Conservation (phyloP, 2,888 invertebrate genomes). For the Liodrosophila aerea region DNA sequence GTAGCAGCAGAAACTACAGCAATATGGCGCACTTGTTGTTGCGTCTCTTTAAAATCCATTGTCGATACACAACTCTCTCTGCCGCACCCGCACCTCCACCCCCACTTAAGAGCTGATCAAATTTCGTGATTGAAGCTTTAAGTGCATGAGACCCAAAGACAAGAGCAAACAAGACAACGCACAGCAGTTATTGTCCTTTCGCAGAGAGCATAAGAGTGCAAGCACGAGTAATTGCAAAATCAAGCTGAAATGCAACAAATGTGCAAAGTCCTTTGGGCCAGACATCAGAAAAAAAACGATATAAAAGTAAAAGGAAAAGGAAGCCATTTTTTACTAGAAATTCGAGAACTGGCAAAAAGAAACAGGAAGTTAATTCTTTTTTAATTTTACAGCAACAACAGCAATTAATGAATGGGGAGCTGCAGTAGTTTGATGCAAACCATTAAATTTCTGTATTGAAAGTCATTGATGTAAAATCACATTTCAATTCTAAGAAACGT, state of each 20-base stretch:
- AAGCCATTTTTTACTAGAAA: constrained; percentile 45
- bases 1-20: constrained; percentile 6
- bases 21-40: constrained; percentile 60
- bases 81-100: not conserved
- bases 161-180: constrained; percentile 19
- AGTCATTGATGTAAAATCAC: too few relatives aligned
- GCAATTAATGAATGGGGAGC: not conserved
- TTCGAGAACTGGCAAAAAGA: too few relatives aligned
- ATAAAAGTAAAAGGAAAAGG: constrained; percentile 20
- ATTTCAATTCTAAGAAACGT: too few relatives aligned
- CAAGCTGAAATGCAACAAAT: constrained; percentile 60
- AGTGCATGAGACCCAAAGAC: constrained; percentile 45
- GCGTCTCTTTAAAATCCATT: constrained; percentile 32
- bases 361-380: constrained; percentile 48
- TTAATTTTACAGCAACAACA: constrained; percentile 13
- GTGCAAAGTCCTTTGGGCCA: constrained; percentile 21
- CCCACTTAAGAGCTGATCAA: constrained; percentile 68
- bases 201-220: not conserved
- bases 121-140: constrained; percentile 69
- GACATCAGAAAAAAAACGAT: too few relatives aligned
- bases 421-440: not conserved
- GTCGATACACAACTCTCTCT: constrained; percentile 2
- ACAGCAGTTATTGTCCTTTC: constrained; percentile 47
- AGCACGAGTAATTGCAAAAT: constrained; percentile 61
- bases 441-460: too few relatives aligned